A percentile compares a stretch with the other conserved stretches of the same genome.
Evolutionary conservation across 2,113 vertebrate genomes (phyloP).

Genomic region (Percina caprodes): DNA sequence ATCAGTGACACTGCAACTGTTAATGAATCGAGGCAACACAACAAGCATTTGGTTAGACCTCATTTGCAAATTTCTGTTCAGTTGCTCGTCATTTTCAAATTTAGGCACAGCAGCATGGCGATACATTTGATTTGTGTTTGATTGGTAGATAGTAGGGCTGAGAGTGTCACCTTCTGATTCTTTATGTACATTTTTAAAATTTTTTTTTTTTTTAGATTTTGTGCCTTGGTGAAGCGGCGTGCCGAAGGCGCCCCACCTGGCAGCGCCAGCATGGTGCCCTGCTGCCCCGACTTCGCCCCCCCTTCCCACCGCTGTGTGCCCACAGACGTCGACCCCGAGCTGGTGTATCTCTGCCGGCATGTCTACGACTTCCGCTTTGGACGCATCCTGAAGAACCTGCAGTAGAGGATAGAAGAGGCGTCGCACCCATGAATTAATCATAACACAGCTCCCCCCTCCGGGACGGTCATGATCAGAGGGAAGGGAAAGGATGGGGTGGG

Average conservation of each 20-base stretch:
- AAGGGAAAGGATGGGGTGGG: background rate
- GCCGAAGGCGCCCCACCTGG: slow-evolving; percentile 90
- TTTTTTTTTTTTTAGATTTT: slow-evolving; percentile 87
- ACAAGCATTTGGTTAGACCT: background rate
- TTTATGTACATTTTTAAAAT: background rate
- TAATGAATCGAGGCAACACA: slow-evolving; percentile 26
- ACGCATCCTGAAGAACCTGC: slow-evolving; percentile 98
- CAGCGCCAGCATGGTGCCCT: slow-evolving; percentile 90
- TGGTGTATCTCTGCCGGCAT: slow-evolving; percentile 98
- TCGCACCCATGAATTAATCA: slow-evolving; percentile 31
- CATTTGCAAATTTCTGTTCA: background rate
- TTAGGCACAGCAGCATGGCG: background rate
- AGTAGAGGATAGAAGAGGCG: slow-evolving; percentile 81
- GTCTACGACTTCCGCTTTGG: slow-evolving; percentile 98
- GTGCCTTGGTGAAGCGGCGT: slow-evolving; percentile 98
- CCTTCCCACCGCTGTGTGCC: slow-evolving; percentile 96
- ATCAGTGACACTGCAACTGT: slow-evolving; percentile 37
- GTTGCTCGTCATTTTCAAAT: slow-evolving; percentile 9
- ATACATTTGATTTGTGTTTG: background rate
- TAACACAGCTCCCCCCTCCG: slow-evolving; percentile 15
- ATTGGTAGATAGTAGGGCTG: background rate
- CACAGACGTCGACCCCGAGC: slow-evolving; percentile 92
- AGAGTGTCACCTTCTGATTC: background rate
- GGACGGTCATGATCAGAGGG: slow-evolving; percentile 10
- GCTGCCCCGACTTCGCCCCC: slow-evolving; percentile 90